Conservation (phyloP, 2,797 vertebrate species). For the Dipus sagitta region DNA sequence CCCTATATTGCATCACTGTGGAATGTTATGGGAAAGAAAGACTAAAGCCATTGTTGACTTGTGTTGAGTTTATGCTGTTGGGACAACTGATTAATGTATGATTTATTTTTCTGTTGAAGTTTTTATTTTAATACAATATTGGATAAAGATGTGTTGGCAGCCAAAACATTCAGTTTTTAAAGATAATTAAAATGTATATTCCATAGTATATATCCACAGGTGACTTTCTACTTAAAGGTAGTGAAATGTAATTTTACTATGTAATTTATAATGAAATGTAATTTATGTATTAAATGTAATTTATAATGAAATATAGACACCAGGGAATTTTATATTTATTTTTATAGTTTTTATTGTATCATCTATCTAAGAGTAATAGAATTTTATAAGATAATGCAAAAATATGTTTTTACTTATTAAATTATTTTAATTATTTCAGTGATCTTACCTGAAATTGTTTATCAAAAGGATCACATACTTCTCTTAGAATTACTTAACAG, state of each 20-base stretch:
- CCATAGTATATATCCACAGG: slow-evolving; percentile 19
- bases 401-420: not conserved
- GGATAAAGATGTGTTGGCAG: not conserved
- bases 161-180: slow-evolving; percentile 57
- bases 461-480: not conserved
- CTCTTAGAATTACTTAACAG: not conserved
- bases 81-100: slow-evolving; percentile 35
- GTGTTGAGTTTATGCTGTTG: slow-evolving; percentile 48
- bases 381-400: slow-evolving; percentile 31
- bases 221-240: slow-evolving; percentile 20
- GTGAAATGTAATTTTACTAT: not conserved
- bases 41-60: slow-evolving; percentile 49
- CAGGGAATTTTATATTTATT: slow-evolving; percentile 58
- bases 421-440: slow-evolving; percentile 43
- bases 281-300: no score
- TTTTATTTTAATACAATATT: slow-evolving; percentile 53
- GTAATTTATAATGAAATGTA: no score
- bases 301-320: slow-evolving; percentile 16
- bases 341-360: slow-evolving; percentile 10
- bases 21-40: slow-evolving; percentile 65
- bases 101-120: not conserved
- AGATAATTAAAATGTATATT: slow-evolving; percentile 2
- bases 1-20: not conserved
- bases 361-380: not conserved
- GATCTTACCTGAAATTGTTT: slow-evolving; percentile 17